Evolutionary conservation across 2,888 invertebrate species (phyloP).

Genomic region (Mechanitis mazaeus): DNA sequence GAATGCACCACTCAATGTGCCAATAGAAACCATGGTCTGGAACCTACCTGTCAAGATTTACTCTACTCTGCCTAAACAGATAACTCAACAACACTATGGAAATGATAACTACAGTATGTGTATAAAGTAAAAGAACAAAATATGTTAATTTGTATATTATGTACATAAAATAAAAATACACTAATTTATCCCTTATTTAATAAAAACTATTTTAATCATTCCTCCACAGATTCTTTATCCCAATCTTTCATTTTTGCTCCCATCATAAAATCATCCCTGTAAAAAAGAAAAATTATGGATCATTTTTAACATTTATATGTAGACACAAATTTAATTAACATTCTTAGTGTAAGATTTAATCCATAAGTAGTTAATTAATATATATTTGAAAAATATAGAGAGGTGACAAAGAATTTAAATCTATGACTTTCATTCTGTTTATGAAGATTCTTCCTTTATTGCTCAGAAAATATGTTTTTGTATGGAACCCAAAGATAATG

Average conservation of each 20-base stretch:
- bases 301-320: background rate
- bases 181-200: slow-evolving; percentile 13
- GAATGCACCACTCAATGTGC: slow-evolving; percentile 89
- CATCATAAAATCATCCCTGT: slow-evolving; percentile 92
- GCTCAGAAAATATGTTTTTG: no score
- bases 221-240: slow-evolving; percentile 84
- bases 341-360: background rate
- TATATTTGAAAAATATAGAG: no score
- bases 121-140: slow-evolving; percentile 36
- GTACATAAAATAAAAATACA: slow-evolving; percentile 16
- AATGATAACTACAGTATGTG: slow-evolving; percentile 67
- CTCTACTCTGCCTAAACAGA: slow-evolving; percentile 91
- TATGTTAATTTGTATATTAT: slow-evolving; percentile 13
- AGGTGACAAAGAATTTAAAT: no score
- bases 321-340: background rate
- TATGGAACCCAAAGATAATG: background rate
- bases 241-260: slow-evolving; percentile 93
- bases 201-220: slow-evolving; percentile 40
- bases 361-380: no score
- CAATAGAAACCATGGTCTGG: slow-evolving; percentile 99
- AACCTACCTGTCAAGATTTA: slow-evolving; percentile 96
- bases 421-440: no score
- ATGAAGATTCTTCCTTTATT: no score
- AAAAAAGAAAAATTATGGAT: slow-evolving; percentile 39
- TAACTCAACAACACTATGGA: slow-evolving; percentile 79